phyloP scores from a whole-genome alignment of 1,140 invertebrate genomes.

The Acyrthosiphon pisum region DNA sequence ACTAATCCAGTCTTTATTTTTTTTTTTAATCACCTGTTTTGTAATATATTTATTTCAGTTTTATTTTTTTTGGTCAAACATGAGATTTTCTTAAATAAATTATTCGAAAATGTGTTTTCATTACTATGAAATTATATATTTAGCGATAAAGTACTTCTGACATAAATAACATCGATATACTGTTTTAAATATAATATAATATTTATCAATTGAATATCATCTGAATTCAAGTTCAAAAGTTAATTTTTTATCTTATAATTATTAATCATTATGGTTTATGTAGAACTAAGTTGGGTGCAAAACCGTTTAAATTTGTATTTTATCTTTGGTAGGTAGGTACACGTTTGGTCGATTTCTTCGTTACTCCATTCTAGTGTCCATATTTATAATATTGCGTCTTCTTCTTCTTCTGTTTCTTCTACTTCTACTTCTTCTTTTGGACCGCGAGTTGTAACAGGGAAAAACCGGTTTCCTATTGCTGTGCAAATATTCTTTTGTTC shows the following conservation, averaged over 20 bases:
- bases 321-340: neutral
- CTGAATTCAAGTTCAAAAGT: neutral
- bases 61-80: neutral
- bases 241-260: too few relatives aligned
- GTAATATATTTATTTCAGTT: neutral
- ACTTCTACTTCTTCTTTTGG: neutral
- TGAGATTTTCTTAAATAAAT: neutral
- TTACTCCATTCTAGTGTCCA: neutral
- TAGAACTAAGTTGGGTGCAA: neutral
- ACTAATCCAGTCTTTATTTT: neutral
- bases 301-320: neutral
- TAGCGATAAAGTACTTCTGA: too few relatives aligned
- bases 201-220: neutral
- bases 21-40: neutral
- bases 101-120: neutral
- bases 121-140: too few relatives aligned
- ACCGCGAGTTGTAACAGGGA: neutral
- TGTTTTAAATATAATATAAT: neutral
- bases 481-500: neutral
- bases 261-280: neutral
- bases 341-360: neutral
- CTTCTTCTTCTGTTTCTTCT: neutral
- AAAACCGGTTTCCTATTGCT: neutral
- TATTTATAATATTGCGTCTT: neutral
- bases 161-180: neutral